Evolutionary conservation across 2,113 vertebrate genomes (phyloP).

Genomic region (Solea solea): DNA sequence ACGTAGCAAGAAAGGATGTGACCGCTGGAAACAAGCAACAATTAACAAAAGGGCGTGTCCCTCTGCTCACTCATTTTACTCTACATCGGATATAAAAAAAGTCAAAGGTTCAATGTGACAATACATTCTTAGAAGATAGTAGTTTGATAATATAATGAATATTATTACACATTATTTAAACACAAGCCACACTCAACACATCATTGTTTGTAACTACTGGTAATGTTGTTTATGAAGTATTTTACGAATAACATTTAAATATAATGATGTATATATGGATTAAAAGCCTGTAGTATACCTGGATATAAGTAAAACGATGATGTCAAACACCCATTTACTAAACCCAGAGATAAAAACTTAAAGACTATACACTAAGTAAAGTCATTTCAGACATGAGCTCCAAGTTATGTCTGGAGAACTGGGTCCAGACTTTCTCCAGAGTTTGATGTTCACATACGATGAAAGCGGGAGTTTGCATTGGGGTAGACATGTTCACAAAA

Average conservation of each 20-base stretch:
- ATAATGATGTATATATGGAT: neutral
- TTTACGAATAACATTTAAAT: neutral
- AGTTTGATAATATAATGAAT: neutral
- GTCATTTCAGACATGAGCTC: too few relatives aligned
- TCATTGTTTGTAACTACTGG: neutral
- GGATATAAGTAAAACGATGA: neutral
- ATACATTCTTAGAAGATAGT: neutral
- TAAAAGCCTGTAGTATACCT: neutral
- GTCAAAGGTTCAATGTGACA: neutral
- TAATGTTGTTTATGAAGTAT: neutral
- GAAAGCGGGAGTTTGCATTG: too few relatives aligned
- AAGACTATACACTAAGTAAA: neutral
- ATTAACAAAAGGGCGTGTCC: conserved; percentile 10
- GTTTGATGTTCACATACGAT: too few relatives aligned
- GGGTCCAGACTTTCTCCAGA: too few relatives aligned
- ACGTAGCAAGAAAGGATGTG: neutral
- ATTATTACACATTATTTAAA: neutral
- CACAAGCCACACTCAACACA: neutral
- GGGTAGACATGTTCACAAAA: neutral
- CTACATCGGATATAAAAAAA: neutral
- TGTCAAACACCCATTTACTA: neutral
- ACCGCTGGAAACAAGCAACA: neutral
- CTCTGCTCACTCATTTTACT: neutral
- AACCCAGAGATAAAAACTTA: neutral
- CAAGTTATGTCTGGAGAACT: too few relatives aligned